phyloP scores from a whole-genome alignment of 2,888 invertebrate genomes.

The Smittia aterrima region DNA sequence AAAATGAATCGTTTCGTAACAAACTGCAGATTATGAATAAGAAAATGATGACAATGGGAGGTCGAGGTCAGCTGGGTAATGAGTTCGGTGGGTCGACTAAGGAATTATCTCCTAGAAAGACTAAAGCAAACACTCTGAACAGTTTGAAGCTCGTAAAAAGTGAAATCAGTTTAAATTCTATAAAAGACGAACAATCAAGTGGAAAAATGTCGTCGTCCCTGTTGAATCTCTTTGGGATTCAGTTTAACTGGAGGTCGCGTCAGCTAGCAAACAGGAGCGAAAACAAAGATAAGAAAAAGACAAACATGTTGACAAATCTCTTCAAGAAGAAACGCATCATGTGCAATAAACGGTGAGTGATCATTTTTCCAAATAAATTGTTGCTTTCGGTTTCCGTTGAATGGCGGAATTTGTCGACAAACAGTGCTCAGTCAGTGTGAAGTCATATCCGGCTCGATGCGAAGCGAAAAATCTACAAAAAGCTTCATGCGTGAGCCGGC shows the following conservation, averaged over 20 bases:
- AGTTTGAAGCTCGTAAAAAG: conserved; percentile 1
- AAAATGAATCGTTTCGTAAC: conserved; percentile 12
- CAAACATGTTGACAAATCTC: conserved; percentile 28
- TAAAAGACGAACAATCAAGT: conserved; percentile 18
- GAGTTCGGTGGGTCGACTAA: conserved; percentile 30
- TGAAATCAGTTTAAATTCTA: conserved; percentile 36
- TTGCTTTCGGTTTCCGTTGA: background rate
- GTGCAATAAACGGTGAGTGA: conserved; percentile 34
- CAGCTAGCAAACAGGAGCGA: background rate
- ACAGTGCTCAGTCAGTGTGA: conserved; percentile 17
- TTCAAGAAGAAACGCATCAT: conserved; percentile 12
- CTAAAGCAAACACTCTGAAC: background rate
- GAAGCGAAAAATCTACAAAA: background rate
- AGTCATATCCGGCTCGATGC: conserved; percentile 3
- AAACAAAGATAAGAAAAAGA: background rate
- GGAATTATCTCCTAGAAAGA: conserved; percentile 31
- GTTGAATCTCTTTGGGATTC: conserved; percentile 13
- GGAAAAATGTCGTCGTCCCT: background rate
- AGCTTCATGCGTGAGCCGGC: background rate
- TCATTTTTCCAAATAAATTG: too few relatives aligned
- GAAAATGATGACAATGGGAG: conserved; percentile 24
- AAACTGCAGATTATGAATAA: background rate
- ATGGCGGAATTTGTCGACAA: background rate
- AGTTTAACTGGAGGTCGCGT: conserved; percentile 23
- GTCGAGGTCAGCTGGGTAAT: conserved; percentile 6